A percentile compares a stretch with the other conserved stretches of the same genome.
Conservation (phyloP, 2,797 vertebrate genomes). For the Acipenser transmontanus region DNA sequence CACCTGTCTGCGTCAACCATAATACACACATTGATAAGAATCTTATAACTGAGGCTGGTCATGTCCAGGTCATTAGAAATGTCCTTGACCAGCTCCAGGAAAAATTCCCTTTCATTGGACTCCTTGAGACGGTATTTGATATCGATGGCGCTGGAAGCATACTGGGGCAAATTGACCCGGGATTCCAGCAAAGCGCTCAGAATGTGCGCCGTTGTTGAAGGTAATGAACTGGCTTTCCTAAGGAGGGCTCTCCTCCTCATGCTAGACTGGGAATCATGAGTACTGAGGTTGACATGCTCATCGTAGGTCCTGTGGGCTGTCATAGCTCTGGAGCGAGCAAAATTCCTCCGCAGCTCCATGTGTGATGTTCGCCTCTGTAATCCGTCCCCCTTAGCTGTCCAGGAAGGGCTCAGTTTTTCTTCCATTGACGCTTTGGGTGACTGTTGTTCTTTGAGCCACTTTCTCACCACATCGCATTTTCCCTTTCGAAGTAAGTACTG, state of each 20-base stretch:
- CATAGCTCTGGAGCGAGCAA: constrained; percentile 65
- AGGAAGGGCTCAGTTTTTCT: constrained; percentile 41
- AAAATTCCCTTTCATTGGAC: constrained; percentile 67
- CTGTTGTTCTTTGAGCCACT: constrained; percentile 57
- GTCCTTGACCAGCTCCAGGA: constrained; percentile 69
- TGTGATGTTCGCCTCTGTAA: constrained; percentile 64
- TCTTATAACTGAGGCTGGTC: constrained; percentile 67
- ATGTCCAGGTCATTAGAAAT: constrained; percentile 70
- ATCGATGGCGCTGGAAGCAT: constrained; percentile 66
- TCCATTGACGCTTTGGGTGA: constrained; percentile 46
- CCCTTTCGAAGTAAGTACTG: constrained; percentile 63
- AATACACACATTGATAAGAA: constrained; percentile 70
- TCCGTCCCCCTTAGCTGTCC: constrained; percentile 49
- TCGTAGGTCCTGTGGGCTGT: constrained; percentile 65
- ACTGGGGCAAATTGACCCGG: constrained; percentile 64
- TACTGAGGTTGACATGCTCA: constrained; percentile 57
- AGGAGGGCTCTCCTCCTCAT: constrained; percentile 65
- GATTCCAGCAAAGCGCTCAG: constrained; percentile 70
- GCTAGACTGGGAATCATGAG: constrained; percentile 60
- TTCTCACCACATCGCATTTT: constrained; percentile 55
- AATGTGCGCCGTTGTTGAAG: constrained; percentile 69
- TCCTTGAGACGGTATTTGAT: constrained; percentile 68
- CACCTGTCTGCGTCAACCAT: constrained; percentile 68
- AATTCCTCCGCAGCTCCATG: constrained; percentile 67
- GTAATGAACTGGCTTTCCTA: constrained; percentile 72